phyloP scores from a whole-genome alignment of 2,797 vertebrate genomes.

The Hozukius guyotensis region DNA sequence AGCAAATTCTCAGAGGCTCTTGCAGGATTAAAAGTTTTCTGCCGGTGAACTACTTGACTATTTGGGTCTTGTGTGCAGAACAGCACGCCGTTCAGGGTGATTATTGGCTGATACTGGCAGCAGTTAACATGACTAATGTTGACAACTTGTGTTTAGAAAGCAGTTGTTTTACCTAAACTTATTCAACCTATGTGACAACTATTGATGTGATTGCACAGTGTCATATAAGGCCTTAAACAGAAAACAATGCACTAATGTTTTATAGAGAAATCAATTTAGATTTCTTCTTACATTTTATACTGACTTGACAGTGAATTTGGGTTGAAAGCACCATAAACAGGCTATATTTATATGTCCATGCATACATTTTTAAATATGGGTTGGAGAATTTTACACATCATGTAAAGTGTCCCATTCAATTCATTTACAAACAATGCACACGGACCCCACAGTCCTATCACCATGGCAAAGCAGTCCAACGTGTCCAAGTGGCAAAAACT shows the following conservation, averaged over 20 bases:
- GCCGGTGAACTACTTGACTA: not conserved
- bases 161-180: not conserved
- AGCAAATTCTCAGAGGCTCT: not conserved
- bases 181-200: not conserved
- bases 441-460: too few species aligned
- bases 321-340: not conserved
- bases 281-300: not conserved
- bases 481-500: not conserved
- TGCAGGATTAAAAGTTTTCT: conserved; percentile 31
- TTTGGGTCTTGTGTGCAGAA: not conserved
- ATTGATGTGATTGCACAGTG: not conserved
- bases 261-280: not conserved
- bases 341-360: not conserved
- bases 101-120: not conserved
- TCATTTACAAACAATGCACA: not conserved
- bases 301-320: not conserved
- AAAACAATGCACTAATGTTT: not conserved
- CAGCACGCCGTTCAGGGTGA: not conserved
- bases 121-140: not conserved
- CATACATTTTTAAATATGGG: not conserved
- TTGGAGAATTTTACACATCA: not conserved
- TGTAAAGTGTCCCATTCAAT: not conserved
- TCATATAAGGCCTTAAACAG: not conserved
- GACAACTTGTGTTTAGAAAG: not conserved
- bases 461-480: too few species aligned